Conservation (phyloP, 2,888 invertebrate species). For the Argynnis bischoffii region DNA sequence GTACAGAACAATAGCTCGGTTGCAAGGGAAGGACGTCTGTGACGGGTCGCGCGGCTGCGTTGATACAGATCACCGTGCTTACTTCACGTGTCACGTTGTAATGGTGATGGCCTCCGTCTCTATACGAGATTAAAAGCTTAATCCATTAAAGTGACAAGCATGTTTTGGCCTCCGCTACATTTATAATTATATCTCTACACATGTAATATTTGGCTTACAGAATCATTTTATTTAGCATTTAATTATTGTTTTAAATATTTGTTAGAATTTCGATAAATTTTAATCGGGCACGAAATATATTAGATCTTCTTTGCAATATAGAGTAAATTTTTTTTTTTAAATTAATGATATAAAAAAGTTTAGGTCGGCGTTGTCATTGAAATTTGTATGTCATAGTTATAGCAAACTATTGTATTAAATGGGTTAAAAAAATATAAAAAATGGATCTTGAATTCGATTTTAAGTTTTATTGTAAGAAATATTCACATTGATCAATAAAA, state of each 20-base stretch:
- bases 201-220: neutral
- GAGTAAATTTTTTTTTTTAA: too few species aligned
- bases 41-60: conserved; percentile 50
- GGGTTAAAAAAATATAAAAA: too few species aligned
- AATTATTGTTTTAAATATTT: neutral
- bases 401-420: too few species aligned
- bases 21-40: conserved; percentile 65
- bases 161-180: conserved; percentile 1
- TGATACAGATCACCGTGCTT: conserved; percentile 1
- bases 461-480: too few species aligned
- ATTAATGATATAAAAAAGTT: too few species aligned
- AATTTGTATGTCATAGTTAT: too few species aligned
- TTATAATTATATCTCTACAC: neutral
- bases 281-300: too few species aligned
- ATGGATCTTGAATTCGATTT: too few species aligned
- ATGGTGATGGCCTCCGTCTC: conserved; percentile 23
- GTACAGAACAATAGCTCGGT: conserved; percentile 72
- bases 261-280: neutral
- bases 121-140: conserved; percentile 30
- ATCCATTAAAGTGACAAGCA: conserved; percentile 25
- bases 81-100: conserved; percentile 11
- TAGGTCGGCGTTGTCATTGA: too few species aligned
- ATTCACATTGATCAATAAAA: too few species aligned
- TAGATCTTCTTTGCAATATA: too few species aligned
- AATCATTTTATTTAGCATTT: neutral